Conservation (phyloP, 1,140 invertebrate genomes). For the Paraescarpia echinospica region DNA sequence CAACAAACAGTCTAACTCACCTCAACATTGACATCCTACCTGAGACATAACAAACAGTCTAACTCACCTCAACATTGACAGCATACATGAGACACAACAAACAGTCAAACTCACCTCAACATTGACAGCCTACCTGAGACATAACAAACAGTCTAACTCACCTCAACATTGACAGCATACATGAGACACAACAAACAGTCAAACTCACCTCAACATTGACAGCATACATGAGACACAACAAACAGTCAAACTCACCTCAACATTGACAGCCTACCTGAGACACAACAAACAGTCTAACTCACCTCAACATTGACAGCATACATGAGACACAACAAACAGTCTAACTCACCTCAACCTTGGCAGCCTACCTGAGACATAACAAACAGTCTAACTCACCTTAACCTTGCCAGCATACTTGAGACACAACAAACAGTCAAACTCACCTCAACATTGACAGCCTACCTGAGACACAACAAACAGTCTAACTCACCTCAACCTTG, state of each 20-base stretch:
- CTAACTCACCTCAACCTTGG: not conserved
- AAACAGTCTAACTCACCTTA: constrained; percentile 51
- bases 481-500: not conserved
- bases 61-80: not conserved
- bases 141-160: constrained; percentile 86
- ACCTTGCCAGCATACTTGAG: constrained; percentile 63
- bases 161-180: constrained; percentile 59
- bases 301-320: constrained; percentile 60
- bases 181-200: not conserved
- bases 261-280: constrained; percentile 63
- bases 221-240: not conserved
- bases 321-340: not conserved
- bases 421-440: constrained; percentile 86
- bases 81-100: not conserved
- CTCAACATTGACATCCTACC: constrained; percentile 46
- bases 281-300: constrained; percentile 88
- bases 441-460: constrained; percentile 64
- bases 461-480: not conserved
- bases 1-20: constrained; percentile 86
- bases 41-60: not conserved
- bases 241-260: constrained; percentile 52
- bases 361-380: not conserved
- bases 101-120: constrained; percentile 52
- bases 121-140: constrained; percentile 66
- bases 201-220: not conserved